A percentile compares a stretch with the other conserved stretches of the same genome.
phyloP scores from a whole-genome alignment of 2,888 invertebrate genomes.

The Amblyjoppa proteus region DNA sequence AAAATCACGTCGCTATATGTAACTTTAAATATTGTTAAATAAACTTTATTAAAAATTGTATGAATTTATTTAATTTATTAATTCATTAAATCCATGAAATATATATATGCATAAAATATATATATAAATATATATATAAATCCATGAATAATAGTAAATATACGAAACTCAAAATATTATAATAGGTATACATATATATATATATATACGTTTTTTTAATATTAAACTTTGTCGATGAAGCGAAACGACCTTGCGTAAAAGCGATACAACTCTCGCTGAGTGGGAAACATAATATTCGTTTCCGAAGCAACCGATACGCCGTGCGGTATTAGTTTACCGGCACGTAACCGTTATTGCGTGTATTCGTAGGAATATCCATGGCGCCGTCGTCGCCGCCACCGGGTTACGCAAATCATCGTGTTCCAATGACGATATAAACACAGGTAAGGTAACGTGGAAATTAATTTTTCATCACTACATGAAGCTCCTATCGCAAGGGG shows the following conservation, averaged over 20 bases:
- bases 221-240: constrained; percentile 32
- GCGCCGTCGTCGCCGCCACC: constrained; percentile 46
- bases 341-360: constrained; percentile 56
- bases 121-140: too few species aligned
- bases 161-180: too few species aligned
- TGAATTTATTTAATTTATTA: too few species aligned
- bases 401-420: constrained; percentile 63
- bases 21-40: too few species aligned
- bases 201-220: not conserved
- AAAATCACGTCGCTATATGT: too few species aligned
- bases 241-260: constrained; percentile 58
- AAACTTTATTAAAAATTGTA: too few species aligned
- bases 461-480: too few species aligned
- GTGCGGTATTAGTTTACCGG: constrained; percentile 73
- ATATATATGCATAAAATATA: too few species aligned
- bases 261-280: constrained; percentile 54
- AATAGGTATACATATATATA: too few species aligned
- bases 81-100: too few species aligned
- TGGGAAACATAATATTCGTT: constrained; percentile 75
- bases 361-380: constrained; percentile 48
- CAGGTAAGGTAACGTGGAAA: not conserved
- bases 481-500: too few species aligned
- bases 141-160: too few species aligned
- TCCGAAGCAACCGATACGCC: constrained; percentile 72
- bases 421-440: constrained; percentile 45